Evolutionary conservation across 1,140 invertebrate species (phyloP), one percentile per base, ranked within the genome.

Genomic region (Dinothrombium tinctorium): DNA sequence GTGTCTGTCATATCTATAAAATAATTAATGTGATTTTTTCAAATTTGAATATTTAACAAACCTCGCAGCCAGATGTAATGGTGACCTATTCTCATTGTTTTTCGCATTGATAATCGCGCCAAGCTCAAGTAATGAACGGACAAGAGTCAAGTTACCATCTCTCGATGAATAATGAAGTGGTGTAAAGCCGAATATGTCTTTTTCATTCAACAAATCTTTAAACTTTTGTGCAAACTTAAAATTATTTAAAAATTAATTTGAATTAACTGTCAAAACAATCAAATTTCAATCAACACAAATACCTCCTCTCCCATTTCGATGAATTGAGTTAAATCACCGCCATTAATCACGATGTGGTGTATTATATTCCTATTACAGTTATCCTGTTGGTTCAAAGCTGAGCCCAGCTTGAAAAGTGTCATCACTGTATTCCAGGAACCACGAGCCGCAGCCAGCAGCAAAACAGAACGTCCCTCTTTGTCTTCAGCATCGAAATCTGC

Each of bases 21-120:
- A n/a, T 35, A 39, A 40, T 40, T 15, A 38, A 35, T 2, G 22
- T 43, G 24, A 37, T 15, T 37, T 11, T 43, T 8, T n/a, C 19
- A 42, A 24, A 29, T 20, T 25, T 14, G 5, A 28, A 33, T 20
- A 21, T 6, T 5, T 29, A 17, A 46, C 8, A 17, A 39, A 78
- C 75, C 71, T 76, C 3, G 81, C 79, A n/a, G 81, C 80, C 57
- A 86, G 83, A 59, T 87, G 82, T 29, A 89, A 54, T 0, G 81
- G 78, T 48, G 76, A 81, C 55, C 86, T 77, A 50, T 83, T 81
- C 37, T 76, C 74, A 51, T 83, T 80, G 55, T 84, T 82, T 56
- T 83, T 86, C 0, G 76, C 58, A 53, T 79, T 81, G 37, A 86
- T 73, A 45, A 69, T 70, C 8, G 78, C 80, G 1, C 82, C 82